Base-by-base conservation (phyloP, 2,113 vertebrate species). In the Oenanthe melanoleuca region DNA sequence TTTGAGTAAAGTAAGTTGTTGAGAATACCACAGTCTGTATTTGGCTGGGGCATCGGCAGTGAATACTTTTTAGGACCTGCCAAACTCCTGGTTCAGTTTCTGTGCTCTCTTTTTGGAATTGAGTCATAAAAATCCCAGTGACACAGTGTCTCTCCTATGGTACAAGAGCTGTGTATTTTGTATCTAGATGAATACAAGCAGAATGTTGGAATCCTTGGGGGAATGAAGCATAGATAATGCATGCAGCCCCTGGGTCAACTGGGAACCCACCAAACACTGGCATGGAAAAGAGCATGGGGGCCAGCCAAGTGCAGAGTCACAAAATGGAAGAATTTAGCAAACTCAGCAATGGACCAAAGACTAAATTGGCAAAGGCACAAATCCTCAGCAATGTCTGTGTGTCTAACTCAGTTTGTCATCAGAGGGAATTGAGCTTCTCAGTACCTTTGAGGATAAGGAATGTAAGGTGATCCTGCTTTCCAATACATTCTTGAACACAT, bases 261-360 rank as follows among this genome's bases (percentile, higher is more conserved):
- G 89, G 89, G 93, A 94, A 21, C 47, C 64, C 92, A 89, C 67
- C 90, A 80, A 71, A 88, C 63, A 64, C 71, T 89, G 79, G 67
- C 88, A 77, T 92, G 93, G 92, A 87, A 89, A 79, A 91, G 78
- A 79, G 67, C 71, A 42, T 0, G n/a, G 71, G 73, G 87, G 53
- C 66, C 71, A 86, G 95, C 91, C 94, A 95, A 95, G 73, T 74
- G 79, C 67, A 70, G 73, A 86, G 85, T 90, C 93, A 96, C 93
- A 96, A 86, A 96, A 90, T 85, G 64, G 72, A 83, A 67, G 56
- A 95, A 95, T 86, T 94, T 60, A 95, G 94, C 92, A 78, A 86
- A 84, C 82, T 93, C 85, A 95, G 94, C 89, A 90, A 78, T 38
- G 56, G 59, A 57, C 33, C 81, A 86, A 77, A 83, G 82, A 64